These are phyloP conservation scores for Cantharis lateralis DNA, from an alignment of 2,888 invertebrate genomes.

Conservation along the genomic window DNA sequence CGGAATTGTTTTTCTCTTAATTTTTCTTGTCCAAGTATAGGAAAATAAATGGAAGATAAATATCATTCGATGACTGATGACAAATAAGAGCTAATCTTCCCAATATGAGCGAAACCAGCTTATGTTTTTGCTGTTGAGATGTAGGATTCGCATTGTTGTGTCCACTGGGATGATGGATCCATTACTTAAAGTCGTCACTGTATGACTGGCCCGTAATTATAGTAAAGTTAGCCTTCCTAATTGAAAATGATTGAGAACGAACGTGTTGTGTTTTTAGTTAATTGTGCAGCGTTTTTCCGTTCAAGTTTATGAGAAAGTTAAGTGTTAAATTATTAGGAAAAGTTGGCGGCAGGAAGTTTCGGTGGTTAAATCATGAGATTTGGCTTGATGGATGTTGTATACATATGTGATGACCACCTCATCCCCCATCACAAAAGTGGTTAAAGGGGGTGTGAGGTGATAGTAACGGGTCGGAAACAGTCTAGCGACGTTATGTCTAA, in stretches of 20 bases:
- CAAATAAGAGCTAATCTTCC: slow-evolving; percentile 40
- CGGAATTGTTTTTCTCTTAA: slow-evolving; percentile 1
- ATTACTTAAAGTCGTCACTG: slow-evolving; percentile 57
- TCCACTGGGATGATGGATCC: slow-evolving; percentile 59
- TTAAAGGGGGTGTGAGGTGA: slow-evolving; percentile 38
- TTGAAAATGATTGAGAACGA: slow-evolving; percentile 54
- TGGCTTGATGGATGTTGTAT: slow-evolving; percentile 8
- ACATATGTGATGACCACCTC: slow-evolving; percentile 33
- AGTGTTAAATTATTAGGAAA: background rate
- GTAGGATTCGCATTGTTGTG: slow-evolving; percentile 43
- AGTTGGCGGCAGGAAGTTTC: background rate
- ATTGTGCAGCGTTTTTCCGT: slow-evolving; percentile 19
- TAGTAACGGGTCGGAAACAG: slow-evolving; percentile 58
- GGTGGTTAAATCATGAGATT: background rate
- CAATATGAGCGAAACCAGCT: slow-evolving; percentile 35
- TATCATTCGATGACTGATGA: slow-evolving; percentile 38
- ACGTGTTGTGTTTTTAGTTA: slow-evolving; percentile 22
- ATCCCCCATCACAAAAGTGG: slow-evolving; percentile 32
- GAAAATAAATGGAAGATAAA: slow-evolving; percentile 26
- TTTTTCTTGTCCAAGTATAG: slow-evolving; percentile 14
- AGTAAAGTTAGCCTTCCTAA: slow-evolving; percentile 52
- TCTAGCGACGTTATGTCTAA: slow-evolving; percentile 65
- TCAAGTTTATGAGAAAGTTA: slow-evolving; percentile 1
- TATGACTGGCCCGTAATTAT: slow-evolving; percentile 53
- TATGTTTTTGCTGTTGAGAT: slow-evolving; percentile 42